Base-by-base conservation (phyloP, 1,140 invertebrate genomes). In the Solenopsis invicta region DNA sequence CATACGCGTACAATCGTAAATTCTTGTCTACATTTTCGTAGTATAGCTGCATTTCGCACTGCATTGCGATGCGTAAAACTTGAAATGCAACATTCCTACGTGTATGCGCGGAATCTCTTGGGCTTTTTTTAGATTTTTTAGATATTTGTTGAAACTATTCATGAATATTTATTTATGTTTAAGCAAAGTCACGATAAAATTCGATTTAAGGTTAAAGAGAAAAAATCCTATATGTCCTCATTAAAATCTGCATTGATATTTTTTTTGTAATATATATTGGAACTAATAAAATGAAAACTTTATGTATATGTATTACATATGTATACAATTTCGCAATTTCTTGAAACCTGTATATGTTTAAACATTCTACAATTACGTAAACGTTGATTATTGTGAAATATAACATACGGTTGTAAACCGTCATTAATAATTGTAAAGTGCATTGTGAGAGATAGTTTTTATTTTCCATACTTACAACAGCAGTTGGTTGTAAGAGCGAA, bases 11-110 rank as follows among this genome's bases (percentile, higher is more conserved):
- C 80, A 75, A 75, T 75, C 80, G 69, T 84, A 75, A 84, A 84
- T 84, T 75, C 69, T 37, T 50, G 69, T 84, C 88, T 87, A 77
- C 76, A 82, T 89, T 89, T 89, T 69, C 88, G 64, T 76, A 85
- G 88, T 88, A 82, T 89, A 87, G 88, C 86, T 90, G 86, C 88
- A 90, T 76, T 88, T 77, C 75, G 34, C 59, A 37, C 74, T 78
- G 71, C 75, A 67, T 78, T 85, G 74, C 37, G 37, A 85, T 66
- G 82, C 61, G 61, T 66, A 52, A 80, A 92, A 92, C 87, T 88
- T 81, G 90, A 91, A 82, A 81, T 69, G 80, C 87, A 59, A 80
- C 91, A 92, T 92, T 92, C 90, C 89, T 90, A 89, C 89, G 89
- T 91, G 87, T 89, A 90, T 82, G 75, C 41, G 59, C 64, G 50